Evolutionary conservation across 2,113 vertebrate species (phyloP).

Genomic region (Oxyruncus cristatus): DNA sequence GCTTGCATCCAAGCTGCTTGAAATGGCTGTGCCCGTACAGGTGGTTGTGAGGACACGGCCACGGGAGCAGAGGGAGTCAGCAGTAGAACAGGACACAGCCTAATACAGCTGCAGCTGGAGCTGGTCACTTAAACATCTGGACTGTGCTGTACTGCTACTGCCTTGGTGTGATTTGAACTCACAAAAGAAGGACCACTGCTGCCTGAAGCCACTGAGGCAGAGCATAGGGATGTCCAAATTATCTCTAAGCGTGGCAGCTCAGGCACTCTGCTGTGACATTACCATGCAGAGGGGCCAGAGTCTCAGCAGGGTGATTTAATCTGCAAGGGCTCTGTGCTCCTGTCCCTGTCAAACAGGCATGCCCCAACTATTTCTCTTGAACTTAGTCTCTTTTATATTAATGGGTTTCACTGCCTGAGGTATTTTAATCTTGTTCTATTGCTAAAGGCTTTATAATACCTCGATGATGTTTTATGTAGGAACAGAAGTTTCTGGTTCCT

Average conservation of each 20-base stretch:
- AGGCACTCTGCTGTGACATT: not conserved
- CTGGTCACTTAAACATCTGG: not conserved
- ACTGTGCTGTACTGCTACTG: not conserved
- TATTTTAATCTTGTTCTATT: conserved; percentile 40
- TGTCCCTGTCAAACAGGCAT: not conserved
- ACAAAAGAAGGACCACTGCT: not conserved
- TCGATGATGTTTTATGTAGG: conserved; percentile 26
- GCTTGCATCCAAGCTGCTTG: not conserved
- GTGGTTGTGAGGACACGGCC: not conserved
- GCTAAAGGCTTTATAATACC: conserved; percentile 54
- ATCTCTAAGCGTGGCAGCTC: fast-evolving
- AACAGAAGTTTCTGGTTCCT: conserved; percentile 36
- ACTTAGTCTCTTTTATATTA: conserved; percentile 19
- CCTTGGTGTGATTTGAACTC: not conserved
- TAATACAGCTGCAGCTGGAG: not conserved
- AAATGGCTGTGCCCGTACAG: fast-evolving
- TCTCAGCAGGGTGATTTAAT: not conserved
- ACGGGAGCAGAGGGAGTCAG: not conserved
- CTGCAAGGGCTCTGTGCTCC: not conserved
- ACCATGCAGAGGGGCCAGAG: not conserved
- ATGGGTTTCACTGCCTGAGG: conserved; percentile 45
- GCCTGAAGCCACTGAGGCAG: not conserved
- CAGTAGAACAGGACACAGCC: not conserved
- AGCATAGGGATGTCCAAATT: not conserved
- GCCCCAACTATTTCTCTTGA: not conserved